These are phyloP conservation scores for Gambusia yucatana DNA, from an alignment of 2,797 vertebrate species.

Conservation along the genomic window DNA sequence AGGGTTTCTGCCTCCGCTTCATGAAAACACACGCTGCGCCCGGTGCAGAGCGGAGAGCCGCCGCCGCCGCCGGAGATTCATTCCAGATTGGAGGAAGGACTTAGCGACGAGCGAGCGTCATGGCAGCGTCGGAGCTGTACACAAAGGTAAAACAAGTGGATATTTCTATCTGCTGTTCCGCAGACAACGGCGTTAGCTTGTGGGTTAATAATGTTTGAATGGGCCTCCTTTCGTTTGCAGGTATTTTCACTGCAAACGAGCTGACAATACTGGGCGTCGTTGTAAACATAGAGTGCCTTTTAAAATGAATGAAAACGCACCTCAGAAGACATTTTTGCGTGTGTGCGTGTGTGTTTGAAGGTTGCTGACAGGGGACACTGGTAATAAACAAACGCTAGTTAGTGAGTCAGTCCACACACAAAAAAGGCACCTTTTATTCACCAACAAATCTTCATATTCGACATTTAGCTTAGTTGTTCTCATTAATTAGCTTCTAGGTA, in stretches of 20 bases:
- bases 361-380: conserved; percentile 5
- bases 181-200: neutral
- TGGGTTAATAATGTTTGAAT: neutral
- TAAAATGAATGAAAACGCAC: conserved; percentile 48
- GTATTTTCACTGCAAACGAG: neutral
- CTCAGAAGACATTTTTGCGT: neutral
- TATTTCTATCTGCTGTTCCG: conserved; percentile 3
- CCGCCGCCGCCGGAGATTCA: conserved; percentile 46
- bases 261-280: neutral
- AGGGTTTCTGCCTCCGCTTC: conserved; percentile 19
- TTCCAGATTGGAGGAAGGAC: conserved; percentile 67
- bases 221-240: neutral
- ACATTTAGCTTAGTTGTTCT: too few species aligned
- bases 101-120: conserved; percentile 70
- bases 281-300: accelerated
- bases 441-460: neutral
- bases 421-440: neutral
- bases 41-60: conserved; percentile 39
- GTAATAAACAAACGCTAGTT: neutral
- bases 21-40: conserved; percentile 35
- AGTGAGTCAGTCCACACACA: neutral
- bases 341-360: neutral
- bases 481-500: neutral
- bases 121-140: conserved; percentile 95
- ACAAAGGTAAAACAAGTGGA: conserved; percentile 87